Evolutionary conservation across 2,797 vertebrate genomes (phyloP).

Genomic region (Xenops minutus): DNA sequence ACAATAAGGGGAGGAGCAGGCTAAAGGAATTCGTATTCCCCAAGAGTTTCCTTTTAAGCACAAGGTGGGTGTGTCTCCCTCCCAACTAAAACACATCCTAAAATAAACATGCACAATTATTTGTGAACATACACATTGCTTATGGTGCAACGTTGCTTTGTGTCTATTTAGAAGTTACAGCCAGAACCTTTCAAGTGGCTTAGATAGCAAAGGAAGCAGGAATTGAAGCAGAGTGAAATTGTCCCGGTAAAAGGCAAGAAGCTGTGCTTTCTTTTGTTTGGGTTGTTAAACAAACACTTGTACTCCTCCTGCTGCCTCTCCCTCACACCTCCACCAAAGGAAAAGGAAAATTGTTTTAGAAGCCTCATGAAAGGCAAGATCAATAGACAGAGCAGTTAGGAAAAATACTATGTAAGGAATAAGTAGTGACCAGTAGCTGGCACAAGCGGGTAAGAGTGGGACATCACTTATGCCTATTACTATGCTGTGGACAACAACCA

Average conservation of each 20-base stretch:
- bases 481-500: not conserved
- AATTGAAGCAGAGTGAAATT: not conserved
- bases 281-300: slow-evolving; percentile 5
- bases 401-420: not conserved
- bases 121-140: slow-evolving; percentile 34
- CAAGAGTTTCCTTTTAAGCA: slow-evolving; percentile 63
- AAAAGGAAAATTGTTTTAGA: not conserved
- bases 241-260: not conserved
- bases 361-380: not conserved
- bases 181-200: not conserved
- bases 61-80: slow-evolving; percentile 53
- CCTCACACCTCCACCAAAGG: not conserved
- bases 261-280: slow-evolving; percentile 1
- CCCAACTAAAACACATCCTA: slow-evolving; percentile 40
- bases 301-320: not conserved
- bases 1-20: slow-evolving; percentile 72
- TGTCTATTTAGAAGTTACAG: not conserved
- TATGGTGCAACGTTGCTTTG: not conserved
- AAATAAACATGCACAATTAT: slow-evolving; percentile 52
- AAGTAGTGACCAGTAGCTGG: not conserved
- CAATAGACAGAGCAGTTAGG: not conserved
- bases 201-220: slow-evolving; percentile 17
- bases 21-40: slow-evolving; percentile 59
- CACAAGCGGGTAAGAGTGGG: not conserved
- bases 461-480: not conserved